Evolutionary conservation across 2,888 invertebrate genomes (phyloP).

Genomic region (Rhaphigaster nebulosa): DNA sequence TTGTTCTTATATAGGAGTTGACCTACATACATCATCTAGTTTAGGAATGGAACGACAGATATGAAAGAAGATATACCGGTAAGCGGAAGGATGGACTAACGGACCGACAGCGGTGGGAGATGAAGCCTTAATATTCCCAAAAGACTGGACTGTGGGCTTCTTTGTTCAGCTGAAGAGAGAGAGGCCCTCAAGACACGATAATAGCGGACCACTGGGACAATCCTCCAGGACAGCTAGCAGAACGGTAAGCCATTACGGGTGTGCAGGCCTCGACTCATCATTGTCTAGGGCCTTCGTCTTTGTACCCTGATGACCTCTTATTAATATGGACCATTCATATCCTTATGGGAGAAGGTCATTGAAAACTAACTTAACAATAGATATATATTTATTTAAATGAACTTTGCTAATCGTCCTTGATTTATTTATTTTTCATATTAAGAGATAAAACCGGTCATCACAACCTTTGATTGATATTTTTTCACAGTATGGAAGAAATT

Average conservation of each 20-base stretch:
- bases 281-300: background rate
- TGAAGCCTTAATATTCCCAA: conserved; percentile 29
- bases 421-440: too few relatives aligned
- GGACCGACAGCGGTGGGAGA: background rate
- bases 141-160: background rate
- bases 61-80: background rate
- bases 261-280: background rate
- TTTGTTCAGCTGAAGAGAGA: background rate
- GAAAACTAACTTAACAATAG: too few relatives aligned
- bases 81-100: background rate
- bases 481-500: too few relatives aligned
- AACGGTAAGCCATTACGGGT: conserved; percentile 22
- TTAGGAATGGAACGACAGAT: conserved; percentile 11
- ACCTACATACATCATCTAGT: background rate
- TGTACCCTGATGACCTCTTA: background rate
- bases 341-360: background rate
- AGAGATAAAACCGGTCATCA: too few relatives aligned
- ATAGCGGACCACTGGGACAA: conserved; percentile 28
- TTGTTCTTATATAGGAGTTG: too few relatives aligned
- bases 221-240: conserved; percentile 36
- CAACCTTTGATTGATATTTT: too few relatives aligned
- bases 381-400: too few relatives aligned
- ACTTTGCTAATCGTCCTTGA: too few relatives aligned
- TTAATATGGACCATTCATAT: background rate
- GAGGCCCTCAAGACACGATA: conserved; percentile 1